Percentiles rank a stretch among this genome's conserved stretches.
Evolutionary conservation across 2,797 vertebrate genomes (phyloP).

Genomic region (Numenius phaeopus): DNA sequence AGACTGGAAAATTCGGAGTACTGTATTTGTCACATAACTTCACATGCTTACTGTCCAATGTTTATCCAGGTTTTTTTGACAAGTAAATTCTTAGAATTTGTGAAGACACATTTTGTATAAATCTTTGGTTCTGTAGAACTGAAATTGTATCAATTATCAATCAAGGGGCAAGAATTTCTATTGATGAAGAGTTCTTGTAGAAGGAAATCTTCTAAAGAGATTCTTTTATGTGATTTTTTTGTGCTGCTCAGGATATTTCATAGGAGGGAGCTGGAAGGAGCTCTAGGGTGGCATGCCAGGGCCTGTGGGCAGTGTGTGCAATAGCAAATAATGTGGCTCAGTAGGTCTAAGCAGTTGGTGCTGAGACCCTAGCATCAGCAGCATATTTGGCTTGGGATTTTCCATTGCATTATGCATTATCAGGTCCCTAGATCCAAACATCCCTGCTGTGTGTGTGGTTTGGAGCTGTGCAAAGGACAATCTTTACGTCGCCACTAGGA

Average conservation of each 20-base stretch:
- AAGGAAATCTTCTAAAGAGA: neutral
- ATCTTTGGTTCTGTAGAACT: neutral
- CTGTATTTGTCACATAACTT: neutral
- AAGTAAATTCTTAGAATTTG: neutral
- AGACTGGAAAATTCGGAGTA: neutral
- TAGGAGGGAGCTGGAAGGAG: neutral
- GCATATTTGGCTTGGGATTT: neutral
- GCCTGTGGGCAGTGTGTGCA: neutral
- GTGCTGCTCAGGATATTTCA: neutral
- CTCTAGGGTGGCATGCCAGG: neutral
- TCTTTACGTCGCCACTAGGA: neutral
- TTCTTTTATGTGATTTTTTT: neutral
- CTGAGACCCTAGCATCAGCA: neutral
- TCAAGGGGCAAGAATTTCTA: neutral
- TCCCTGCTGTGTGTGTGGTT: neutral
- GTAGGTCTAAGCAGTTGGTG: neutral
- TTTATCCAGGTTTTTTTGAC: neutral
- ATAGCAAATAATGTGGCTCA: neutral
- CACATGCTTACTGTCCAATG: neutral
- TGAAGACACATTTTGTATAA: neutral
- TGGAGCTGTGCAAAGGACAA: neutral
- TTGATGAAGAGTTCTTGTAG: neutral
- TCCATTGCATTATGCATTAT: neutral
- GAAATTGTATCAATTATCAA: neutral
- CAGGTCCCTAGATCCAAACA: neutral